Percentiles rank a stretch among this genome's conserved stretches.
These are phyloP conservation scores for Anguilla marmorata DNA, from an alignment of 2,797 vertebrate species.

Conservation along the genomic window DNA sequence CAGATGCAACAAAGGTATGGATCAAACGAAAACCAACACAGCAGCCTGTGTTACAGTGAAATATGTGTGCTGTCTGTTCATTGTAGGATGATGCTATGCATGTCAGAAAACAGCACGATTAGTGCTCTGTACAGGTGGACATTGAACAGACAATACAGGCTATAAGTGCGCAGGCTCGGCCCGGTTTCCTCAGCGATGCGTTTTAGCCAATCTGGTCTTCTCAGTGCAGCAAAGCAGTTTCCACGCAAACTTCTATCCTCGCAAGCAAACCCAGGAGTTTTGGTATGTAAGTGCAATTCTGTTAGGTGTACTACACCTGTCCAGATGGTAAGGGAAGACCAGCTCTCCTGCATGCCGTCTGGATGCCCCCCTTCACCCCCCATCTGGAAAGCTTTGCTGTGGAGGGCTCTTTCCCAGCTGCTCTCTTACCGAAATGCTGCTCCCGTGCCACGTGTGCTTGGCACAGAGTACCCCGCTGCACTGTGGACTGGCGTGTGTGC, in stretches of 20 bases:
- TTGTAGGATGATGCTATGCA: neutral
- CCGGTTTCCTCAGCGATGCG: no score
- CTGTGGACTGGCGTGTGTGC: neutral
- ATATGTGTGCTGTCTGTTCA: neutral
- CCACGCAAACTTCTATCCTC: neutral
- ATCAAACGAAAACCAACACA: neutral
- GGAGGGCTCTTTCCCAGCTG: neutral
- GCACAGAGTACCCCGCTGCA: no score
- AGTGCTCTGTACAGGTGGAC: neutral
- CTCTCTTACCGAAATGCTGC: neutral
- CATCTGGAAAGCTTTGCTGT: neutral
- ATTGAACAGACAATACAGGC: neutral
- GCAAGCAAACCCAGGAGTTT: neutral
- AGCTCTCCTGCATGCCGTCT: neutral
- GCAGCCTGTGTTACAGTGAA: neutral
- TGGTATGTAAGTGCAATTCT: neutral
- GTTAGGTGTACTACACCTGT: neutral
- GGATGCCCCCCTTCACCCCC: neutral
- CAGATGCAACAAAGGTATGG: no score
- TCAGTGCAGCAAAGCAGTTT: neutral
- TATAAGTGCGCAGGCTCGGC: neutral
- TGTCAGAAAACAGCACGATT: no score
- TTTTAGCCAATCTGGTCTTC: no score
- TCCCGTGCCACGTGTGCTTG: neutral
- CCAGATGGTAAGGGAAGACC: constrained; percentile 5